These are phyloP conservation scores for Oeneis ivallda DNA, from an alignment of 2,888 invertebrate species.

Conservation along the genomic window DNA sequence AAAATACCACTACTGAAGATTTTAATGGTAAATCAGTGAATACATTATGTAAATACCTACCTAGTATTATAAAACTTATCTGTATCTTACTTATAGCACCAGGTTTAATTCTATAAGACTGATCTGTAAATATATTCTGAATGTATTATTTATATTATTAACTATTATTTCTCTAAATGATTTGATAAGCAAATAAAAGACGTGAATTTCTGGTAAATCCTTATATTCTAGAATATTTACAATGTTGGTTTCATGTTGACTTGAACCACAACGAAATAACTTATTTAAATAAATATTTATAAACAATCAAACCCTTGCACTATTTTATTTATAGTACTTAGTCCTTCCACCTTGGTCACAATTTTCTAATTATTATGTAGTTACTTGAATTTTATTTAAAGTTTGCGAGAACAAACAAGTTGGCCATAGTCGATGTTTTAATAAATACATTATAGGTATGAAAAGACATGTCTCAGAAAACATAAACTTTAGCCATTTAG, in stretches of 20 bases:
- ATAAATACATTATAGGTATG: no score
- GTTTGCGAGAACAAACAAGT: no score
- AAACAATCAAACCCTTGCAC: conserved; percentile 25
- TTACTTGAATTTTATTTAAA: not conserved
- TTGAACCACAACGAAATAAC: conserved; percentile 68
- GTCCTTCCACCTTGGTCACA: not conserved
- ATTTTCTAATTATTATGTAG: not conserved
- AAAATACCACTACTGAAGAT: no score
- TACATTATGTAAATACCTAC: no score
- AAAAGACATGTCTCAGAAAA: no score
- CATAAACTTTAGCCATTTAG: no score
- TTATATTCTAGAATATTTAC: conserved; percentile 65
- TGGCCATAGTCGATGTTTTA: no score
- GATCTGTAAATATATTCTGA: not conserved
- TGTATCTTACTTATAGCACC: not conserved
- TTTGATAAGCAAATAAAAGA: conserved; percentile 37
- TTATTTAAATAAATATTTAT: conserved; percentile 66
- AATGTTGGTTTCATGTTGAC: conserved; percentile 54
- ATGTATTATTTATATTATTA: not conserved
- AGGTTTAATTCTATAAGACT: not conserved
- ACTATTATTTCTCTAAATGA: not conserved
- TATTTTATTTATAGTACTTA: conserved; percentile 3
- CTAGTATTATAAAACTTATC: no score
- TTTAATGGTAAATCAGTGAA: no score
- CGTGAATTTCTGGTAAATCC: conserved; percentile 44